A percentile compares a stretch with the other conserved stretches of the same genome.
These are phyloP conservation scores for Bombyx huttoni DNA, from an alignment of 2,888 invertebrate species.

Conservation along the genomic window DNA sequence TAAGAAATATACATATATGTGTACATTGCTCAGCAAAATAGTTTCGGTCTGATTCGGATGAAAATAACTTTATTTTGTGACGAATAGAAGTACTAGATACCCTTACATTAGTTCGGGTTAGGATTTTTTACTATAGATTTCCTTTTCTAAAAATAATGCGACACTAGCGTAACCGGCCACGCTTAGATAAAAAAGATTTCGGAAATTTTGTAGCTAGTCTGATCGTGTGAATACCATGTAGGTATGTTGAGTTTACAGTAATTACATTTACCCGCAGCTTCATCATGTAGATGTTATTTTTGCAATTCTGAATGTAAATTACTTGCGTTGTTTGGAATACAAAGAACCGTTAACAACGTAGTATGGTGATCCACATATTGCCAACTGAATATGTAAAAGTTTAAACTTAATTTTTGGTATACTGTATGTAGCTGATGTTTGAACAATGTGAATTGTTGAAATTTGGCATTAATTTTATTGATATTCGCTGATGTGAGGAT, in stretches of 20 bases:
- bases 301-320: background rate
- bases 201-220: background rate
- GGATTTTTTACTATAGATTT: background rate
- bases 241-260: background rate
- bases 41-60: too few species aligned
- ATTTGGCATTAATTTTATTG: too few species aligned
- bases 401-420: too few species aligned
- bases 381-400: too few species aligned
- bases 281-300: background rate
- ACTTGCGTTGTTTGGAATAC: background rate
- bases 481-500: too few species aligned
- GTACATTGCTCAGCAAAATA: too few species aligned
- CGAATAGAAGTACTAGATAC: too few species aligned
- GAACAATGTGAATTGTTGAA: too few species aligned
- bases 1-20: too few species aligned
- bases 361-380: background rate
- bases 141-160: background rate
- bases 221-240: background rate
- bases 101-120: background rate
- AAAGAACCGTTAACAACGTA: background rate
- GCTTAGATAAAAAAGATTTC: background rate
- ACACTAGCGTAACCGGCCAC: background rate
- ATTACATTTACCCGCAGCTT: background rate
- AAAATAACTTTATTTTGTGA: too few species aligned
- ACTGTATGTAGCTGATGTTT: too few species aligned